Evolutionary conservation across 2,113 vertebrate genomes (phyloP), one percentile per base, ranked within the genome.

Genomic region (Austrofundulus limnaeus): DNA sequence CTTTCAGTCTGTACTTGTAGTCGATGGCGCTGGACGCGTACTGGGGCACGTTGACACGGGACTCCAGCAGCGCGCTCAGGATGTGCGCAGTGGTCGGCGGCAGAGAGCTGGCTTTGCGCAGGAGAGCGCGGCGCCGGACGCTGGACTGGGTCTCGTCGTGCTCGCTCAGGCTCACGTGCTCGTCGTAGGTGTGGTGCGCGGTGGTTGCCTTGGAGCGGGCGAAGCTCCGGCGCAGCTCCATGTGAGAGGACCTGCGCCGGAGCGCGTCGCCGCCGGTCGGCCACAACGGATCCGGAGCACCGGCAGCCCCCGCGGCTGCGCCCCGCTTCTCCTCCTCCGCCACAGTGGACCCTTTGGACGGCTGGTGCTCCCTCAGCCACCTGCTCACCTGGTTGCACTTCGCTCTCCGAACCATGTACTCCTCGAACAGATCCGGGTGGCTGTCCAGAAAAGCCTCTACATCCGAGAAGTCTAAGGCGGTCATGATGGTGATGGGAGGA

Each of bases 81-180:
- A 93, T 92, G 89, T 93, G 92, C 56, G 90, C 90, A 0, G 92
- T 90, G 61, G 90, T 93, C 52, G 92, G 91, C 4, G 92, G 92
- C 64, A 93, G 62, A 2, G 92, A 93, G 74, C 92, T 93, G 86
- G 92, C 92, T 88, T 93, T 93, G 21, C 92, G 87, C 75, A 93
- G 85, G 56, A 93, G 90, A 61, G 92, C 92, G 5, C 92, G 88
- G 55, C 92, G 88, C 70, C 92, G 79, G 89, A 88, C 73, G 78
- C 90, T 91, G 38, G 92, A 91, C 71, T 88, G 87, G 17, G 90
- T 87, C 34, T 91, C 92, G 64, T 91, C 92, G 64, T 91, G 86
- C 11, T 89, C 84, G 52, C 77, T 85, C 28, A 86, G 70, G 51
- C 86, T 91, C 46, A 86, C 84, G 47, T 92, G 89, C 83, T 93